Conservation (phyloP, 2,113 vertebrate genomes). For the Hipposideros armiger region DNA sequence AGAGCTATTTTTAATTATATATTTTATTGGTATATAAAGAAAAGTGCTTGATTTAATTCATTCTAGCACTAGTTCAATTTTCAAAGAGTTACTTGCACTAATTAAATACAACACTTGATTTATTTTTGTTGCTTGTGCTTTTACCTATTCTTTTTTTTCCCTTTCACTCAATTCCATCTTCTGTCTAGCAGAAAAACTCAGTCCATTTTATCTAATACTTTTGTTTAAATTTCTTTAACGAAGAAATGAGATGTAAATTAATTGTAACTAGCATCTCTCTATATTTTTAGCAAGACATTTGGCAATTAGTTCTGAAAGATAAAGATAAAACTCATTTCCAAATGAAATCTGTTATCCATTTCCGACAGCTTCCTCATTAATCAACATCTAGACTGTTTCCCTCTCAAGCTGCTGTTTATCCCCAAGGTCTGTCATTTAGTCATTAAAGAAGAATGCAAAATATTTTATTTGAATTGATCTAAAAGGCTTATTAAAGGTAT, state of each 20-base stretch:
- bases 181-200: conserved; percentile 56
- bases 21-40: conserved; percentile 39
- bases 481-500: not conserved
- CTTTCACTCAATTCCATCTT: conserved; percentile 57
- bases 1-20: not conserved
- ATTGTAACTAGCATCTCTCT: conserved; percentile 55
- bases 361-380: not conserved
- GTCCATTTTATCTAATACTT: conserved; percentile 53
- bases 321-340: conserved; percentile 51
- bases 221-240: conserved; percentile 68
- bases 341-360: conserved; percentile 40
- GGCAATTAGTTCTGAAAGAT: conserved; percentile 70
- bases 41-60: conserved; percentile 69
- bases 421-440: not conserved
- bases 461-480: not conserved
- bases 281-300: conserved; percentile 53
- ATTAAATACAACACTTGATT: conserved; percentile 72
- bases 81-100: conserved; percentile 74
- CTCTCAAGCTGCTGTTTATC: not conserved
- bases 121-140: conserved; percentile 73
- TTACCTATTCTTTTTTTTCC: conserved; percentile 60
- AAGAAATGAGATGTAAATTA: conserved; percentile 71
- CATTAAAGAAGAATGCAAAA: not conserved
- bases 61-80: conserved; percentile 64
- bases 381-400: not conserved